Evolutionary conservation across 2,797 vertebrate species (phyloP), one percentile per base, ranked within the genome.

Genomic region (Tapirus indicus): DNA sequence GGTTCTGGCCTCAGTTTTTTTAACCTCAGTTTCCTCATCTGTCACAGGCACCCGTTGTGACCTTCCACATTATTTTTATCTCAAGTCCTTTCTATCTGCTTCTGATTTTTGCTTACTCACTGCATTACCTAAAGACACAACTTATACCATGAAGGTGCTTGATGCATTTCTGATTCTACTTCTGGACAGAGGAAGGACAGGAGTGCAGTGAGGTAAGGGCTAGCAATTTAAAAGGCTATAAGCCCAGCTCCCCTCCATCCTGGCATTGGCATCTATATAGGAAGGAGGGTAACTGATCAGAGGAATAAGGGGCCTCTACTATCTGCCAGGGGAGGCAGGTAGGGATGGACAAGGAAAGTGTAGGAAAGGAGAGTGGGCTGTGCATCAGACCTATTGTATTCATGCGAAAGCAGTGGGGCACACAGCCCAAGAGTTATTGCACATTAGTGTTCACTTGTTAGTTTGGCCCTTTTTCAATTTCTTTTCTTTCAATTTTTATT

Each of bases 401-500:
- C 2, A 4, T 9, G 8, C 35, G 41, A 88, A 78, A 89, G 16
- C 71, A 54, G 25, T 3, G 8, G 83, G 58, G 29, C 16, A 27
- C 1, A 20, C 5, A 29, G 27, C 47, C 41, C 27, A 9, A 25
- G 64, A 32, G 82, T 35, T 1, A 3, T n/a, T 68, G 56, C 27
- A 27, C 18, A 41, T 41, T 32, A 74, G 35, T 35, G 44, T 29
- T 41, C 5, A 32, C 10, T n/a, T 71, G 35, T 71, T 54, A 82
- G 49, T 88, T 52, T 58, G 54, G 62, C 32, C 80, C 38, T 64
- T 91, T 90, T 84, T 25, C 14, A 35, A 58, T 78, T 79, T 86
- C 38, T 95, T 94, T 79, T 58, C 72, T 97, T 86, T 78, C 44
- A 5, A 66, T 68, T 68, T 90, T 94, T 85, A 79, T 64, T 92